Conservation (phyloP, 2,888 invertebrate species). For the Eupithecia abbreviata region DNA sequence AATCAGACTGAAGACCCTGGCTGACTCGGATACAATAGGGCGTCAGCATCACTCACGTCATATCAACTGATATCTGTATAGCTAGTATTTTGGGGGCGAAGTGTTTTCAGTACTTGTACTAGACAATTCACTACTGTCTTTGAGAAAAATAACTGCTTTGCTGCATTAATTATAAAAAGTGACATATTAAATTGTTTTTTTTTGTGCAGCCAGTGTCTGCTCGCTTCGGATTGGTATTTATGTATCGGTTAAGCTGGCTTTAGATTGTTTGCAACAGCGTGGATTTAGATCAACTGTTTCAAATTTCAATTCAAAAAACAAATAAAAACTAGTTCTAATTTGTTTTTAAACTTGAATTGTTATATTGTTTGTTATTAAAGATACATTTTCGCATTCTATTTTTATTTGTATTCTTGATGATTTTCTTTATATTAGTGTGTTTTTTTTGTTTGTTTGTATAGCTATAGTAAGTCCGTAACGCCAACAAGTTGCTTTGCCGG, state of each 20-base stretch:
- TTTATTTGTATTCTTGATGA: no score
- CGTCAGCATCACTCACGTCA: conserved; percentile 3
- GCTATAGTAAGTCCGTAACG: no score
- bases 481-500: no score
- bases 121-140: neutral
- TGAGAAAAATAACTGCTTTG: neutral
- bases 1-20: conserved; percentile 4
- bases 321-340: neutral
- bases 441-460: no score
- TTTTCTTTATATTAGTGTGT: no score
- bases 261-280: no score
- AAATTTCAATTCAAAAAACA: neutral
- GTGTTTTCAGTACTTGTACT: no score
- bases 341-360: neutral
- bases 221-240: neutral
- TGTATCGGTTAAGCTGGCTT: no score
- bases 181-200: neutral
- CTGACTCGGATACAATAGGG: conserved; percentile 9
- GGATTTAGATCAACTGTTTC: neutral
- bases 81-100: neutral
- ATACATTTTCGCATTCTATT: no score
- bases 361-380: no score
- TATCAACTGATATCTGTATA: neutral
- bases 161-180: neutral
- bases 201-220: neutral